phyloP scores from a whole-genome alignment of 2,113 vertebrate genomes.

The Eretmochelys imbricata region DNA sequence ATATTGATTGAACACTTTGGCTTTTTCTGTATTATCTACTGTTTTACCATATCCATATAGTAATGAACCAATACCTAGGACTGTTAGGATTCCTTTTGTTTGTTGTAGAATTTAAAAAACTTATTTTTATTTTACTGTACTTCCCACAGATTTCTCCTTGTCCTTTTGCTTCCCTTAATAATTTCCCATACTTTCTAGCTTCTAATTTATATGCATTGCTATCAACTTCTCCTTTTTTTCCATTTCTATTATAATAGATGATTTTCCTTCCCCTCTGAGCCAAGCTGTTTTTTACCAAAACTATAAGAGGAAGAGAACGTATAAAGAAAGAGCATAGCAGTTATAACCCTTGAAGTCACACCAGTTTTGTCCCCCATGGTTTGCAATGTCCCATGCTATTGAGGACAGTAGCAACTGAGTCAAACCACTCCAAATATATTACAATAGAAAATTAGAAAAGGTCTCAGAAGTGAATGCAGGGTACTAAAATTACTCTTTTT shows the following conservation, averaged over 20 bases:
- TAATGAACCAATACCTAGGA: background rate
- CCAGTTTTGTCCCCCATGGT: background rate
- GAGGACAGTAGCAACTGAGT: background rate
- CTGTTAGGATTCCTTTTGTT: background rate
- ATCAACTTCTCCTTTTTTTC: background rate
- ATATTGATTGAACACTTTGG: background rate
- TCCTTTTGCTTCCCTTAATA: background rate
- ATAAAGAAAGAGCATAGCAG: rapidly evolving
- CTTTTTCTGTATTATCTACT: background rate
- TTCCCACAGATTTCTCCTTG: background rate
- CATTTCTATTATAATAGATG: background rate
- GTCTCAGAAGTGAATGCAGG: background rate
- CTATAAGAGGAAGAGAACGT: background rate
- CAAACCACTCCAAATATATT: background rate
- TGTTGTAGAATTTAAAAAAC: background rate
- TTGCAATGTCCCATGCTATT: rapidly evolving
- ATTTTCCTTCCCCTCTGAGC: background rate
- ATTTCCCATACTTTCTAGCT: background rate
- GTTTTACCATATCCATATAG: background rate
- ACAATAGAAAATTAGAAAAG: background rate
- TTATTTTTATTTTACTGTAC: background rate
- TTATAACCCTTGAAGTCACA: background rate
- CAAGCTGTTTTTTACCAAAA: background rate
- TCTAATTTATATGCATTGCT: background rate
- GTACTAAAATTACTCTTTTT: background rate